phyloP scores from a whole-genome alignment of 1,140 invertebrate species.

The Hydropsyche tenuis region DNA sequence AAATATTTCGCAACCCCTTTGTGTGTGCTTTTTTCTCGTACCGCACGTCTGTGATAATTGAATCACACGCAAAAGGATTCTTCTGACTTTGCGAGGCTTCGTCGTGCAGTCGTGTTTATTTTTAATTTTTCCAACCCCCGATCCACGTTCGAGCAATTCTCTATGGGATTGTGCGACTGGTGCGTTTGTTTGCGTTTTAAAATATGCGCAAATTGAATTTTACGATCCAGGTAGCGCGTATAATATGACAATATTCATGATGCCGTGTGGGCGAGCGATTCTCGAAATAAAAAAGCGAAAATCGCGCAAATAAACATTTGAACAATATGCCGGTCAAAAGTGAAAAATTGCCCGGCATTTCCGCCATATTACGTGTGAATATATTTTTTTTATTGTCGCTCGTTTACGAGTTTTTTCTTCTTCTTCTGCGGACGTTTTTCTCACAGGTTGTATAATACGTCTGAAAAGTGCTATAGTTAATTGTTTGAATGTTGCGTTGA shows the following conservation, averaged over 20 bases:
- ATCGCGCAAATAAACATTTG: not conserved
- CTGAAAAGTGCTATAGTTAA: slow-evolving; percentile 10
- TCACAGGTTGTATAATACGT: not conserved
- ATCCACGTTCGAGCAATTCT: too few relatives aligned
- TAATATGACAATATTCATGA: not conserved
- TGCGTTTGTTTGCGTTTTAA: not conserved
- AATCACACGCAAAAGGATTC: too few relatives aligned
- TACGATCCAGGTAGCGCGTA: slow-evolving; percentile 9
- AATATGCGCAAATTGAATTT: slow-evolving; percentile 12
- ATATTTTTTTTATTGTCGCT: slow-evolving; percentile 1
- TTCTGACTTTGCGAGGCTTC: too few relatives aligned
- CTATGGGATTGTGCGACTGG: not conserved
- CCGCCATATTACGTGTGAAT: slow-evolving; percentile 9
- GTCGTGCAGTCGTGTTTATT: too few relatives aligned
- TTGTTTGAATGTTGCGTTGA: not conserved
- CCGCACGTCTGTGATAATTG: too few relatives aligned
- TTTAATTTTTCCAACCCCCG: too few relatives aligned
- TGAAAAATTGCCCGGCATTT: slow-evolving; percentile 19
- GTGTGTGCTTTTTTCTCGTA: not conserved
- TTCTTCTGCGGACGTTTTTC: not conserved
- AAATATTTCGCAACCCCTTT: too few relatives aligned
- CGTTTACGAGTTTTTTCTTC: not conserved
- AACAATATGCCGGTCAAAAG: slow-evolving; percentile 20
- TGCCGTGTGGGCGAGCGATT: not conserved
- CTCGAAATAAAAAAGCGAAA: not conserved